A percentile compares a stretch with the other conserved stretches of the same genome.
These are phyloP conservation scores for Congeria kusceri DNA, from an alignment of 2,888 invertebrate genomes.

Conservation along the genomic window DNA sequence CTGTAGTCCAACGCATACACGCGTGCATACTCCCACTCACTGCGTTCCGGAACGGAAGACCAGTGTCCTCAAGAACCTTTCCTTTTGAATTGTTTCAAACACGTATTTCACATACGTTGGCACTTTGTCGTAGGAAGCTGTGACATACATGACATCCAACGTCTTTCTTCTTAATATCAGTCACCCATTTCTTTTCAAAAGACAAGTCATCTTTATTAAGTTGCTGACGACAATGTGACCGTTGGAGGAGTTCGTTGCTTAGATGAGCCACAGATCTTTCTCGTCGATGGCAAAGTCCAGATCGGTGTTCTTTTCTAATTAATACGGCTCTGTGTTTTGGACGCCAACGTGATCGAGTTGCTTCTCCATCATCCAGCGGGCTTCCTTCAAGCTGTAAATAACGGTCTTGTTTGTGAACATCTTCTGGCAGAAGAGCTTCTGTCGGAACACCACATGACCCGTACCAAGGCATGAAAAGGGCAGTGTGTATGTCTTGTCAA, in stretches of 20 bases:
- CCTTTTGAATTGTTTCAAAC: slow-evolving; percentile 73
- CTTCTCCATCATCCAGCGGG: slow-evolving; percentile 64
- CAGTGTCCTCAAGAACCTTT: slow-evolving; percentile 57
- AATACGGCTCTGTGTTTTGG: slow-evolving; percentile 76
- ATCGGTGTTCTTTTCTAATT: slow-evolving; percentile 75
- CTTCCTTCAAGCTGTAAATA: slow-evolving; percentile 73
- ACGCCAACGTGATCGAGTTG: slow-evolving; percentile 72
- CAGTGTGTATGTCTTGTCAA: slow-evolving; percentile 68
- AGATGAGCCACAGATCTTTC: slow-evolving; percentile 79
- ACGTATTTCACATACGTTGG: slow-evolving; percentile 77
- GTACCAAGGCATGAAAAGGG: slow-evolving; percentile 80
- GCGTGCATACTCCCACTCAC: slow-evolving; percentile 63
- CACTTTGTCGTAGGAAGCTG: slow-evolving; percentile 70
- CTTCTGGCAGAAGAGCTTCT: slow-evolving; percentile 77
- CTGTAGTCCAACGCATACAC: slow-evolving; percentile 79
- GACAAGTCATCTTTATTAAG: slow-evolving; percentile 73
- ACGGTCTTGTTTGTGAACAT: slow-evolving; percentile 76
- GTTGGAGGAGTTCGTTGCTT: slow-evolving; percentile 71
- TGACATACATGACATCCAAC: slow-evolving; percentile 77
- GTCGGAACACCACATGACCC: slow-evolving; percentile 76
- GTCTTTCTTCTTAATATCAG: slow-evolving; percentile 72
- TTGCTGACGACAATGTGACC: slow-evolving; percentile 78
- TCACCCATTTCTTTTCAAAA: slow-evolving; percentile 75
- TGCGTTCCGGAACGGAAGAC: slow-evolving; percentile 69
- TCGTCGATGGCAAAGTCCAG: slow-evolving; percentile 83